Evolutionary conservation across 2,113 vertebrate species (phyloP).

Genomic region (Bujurquina vittata): DNA sequence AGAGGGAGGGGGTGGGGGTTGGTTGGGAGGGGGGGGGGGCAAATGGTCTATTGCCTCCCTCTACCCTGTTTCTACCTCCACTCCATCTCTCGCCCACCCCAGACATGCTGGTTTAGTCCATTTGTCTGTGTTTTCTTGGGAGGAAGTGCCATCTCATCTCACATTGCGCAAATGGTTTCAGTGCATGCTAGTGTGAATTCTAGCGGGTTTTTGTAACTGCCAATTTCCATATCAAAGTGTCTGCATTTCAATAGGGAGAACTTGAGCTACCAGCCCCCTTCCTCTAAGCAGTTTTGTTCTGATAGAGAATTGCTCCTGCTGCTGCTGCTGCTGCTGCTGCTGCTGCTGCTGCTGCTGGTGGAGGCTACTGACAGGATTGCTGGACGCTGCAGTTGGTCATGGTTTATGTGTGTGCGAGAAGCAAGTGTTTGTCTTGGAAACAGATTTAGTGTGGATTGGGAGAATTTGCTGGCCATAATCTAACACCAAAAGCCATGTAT

Average conservation of each 20-base stretch:
- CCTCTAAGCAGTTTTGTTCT: conserved; percentile 70
- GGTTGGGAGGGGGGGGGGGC: conserved; percentile 24
- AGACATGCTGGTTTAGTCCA: conserved; percentile 71
- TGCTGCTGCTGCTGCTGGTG: conserved; percentile 42
- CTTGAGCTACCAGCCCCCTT: conserved; percentile 77
- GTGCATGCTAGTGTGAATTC: conserved; percentile 78
- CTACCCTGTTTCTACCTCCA: conserved; percentile 26
- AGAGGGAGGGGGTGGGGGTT: neutral
- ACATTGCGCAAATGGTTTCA: conserved; percentile 80
- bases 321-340: conserved; percentile 47
- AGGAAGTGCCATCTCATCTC: conserved; percentile 82
- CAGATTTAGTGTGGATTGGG: conserved; percentile 59
- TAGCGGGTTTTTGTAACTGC: conserved; percentile 75
- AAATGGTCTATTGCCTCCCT: conserved; percentile 70
- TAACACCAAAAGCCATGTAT: conserved; percentile 55
- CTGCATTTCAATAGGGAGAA: conserved; percentile 80
- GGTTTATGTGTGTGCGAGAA: conserved; percentile 31
- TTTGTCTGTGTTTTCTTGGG: conserved; percentile 79
- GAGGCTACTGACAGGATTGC: conserved; percentile 54
- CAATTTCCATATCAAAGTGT: conserved; percentile 85
- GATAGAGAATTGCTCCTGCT: conserved; percentile 39
- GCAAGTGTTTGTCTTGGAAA: conserved; percentile 63
- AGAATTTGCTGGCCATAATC: conserved; percentile 58
- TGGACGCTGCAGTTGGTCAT: conserved; percentile 58
- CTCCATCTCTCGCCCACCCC: conserved; percentile 56